Evolutionary conservation across 2,888 invertebrate species (phyloP).

Genomic region (Acanthoscelides obtectus): DNA sequence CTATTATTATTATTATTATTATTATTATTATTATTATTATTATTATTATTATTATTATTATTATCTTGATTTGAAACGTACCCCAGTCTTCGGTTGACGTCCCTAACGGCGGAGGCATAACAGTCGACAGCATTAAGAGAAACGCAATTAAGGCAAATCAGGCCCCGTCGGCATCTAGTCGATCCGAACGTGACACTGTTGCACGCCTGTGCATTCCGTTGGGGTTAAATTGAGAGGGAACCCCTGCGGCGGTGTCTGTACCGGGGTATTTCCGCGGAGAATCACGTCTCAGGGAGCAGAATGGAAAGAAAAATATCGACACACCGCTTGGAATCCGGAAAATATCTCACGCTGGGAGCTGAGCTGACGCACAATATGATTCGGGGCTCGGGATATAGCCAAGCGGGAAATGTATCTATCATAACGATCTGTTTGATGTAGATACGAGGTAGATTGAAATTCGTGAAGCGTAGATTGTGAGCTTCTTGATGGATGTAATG

Average conservation of each 20-base stretch:
- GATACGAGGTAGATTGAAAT: too few species aligned
- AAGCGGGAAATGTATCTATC: not conserved
- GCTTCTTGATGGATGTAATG: too few species aligned
- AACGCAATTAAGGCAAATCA: not conserved
- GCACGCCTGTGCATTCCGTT: not conserved
- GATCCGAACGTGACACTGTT: not conserved
- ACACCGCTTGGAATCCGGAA: not conserved
- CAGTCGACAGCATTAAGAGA: not conserved
- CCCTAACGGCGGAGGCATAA: not conserved
- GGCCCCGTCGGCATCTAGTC: not conserved
- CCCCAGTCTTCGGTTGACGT: too few species aligned
- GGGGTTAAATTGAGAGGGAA: not conserved
- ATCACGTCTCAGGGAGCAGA: not conserved
- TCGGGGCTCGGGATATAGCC: not conserved
- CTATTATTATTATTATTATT: too few species aligned
- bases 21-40: too few species aligned
- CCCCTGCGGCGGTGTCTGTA: not conserved
- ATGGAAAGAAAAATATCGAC: not conserved
- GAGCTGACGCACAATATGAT: not conserved
- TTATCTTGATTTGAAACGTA: too few species aligned
- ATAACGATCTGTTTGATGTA: not conserved
- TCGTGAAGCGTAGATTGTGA: too few species aligned
- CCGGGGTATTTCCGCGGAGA: not conserved
- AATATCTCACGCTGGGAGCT: not conserved
- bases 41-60: too few species aligned